A percentile compares a stretch with the other conserved stretches of the same genome.
phyloP scores from a whole-genome alignment of 2,888 invertebrate species.

The Thymelicus lineola region DNA sequence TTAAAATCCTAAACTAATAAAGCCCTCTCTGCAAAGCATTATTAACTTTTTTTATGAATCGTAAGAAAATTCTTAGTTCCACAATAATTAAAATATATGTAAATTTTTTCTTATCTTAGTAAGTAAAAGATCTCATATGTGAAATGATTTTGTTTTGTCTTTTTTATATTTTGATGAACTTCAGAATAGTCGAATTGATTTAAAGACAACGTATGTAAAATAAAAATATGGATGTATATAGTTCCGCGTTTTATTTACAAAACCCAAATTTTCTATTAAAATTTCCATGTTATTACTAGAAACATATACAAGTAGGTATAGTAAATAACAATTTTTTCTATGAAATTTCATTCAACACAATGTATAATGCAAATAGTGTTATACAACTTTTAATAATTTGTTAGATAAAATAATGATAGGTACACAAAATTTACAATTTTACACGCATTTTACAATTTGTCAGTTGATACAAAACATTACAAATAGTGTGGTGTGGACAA shows the following conservation, averaged over 20 bases:
- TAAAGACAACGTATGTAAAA: conserved; percentile 85
- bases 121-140: conserved; percentile 85
- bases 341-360: background rate
- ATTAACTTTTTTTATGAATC: conserved; percentile 66
- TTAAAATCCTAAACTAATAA: conserved; percentile 51
- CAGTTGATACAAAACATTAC: conserved; percentile 16
- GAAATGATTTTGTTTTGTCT: conserved; percentile 84
- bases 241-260: conserved; percentile 62
- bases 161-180: conserved; percentile 85
- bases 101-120: conserved; percentile 84
- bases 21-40: conserved; percentile 62
- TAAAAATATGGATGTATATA: conserved; percentile 86
- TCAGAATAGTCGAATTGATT: conserved; percentile 83
- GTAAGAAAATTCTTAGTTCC: conserved; percentile 79
- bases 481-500: background rate
- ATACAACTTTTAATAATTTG: conserved; percentile 12
- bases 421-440: conserved; percentile 26
- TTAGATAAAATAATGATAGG: conserved; percentile 18
- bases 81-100: conserved; percentile 79
- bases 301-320: no score
- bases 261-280: background rate
- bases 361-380: background rate
- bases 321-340: background rate
- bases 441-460: conserved; percentile 18
- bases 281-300: no score